phyloP scores from a whole-genome alignment of 2,888 invertebrate genomes.

The Cheilosia variabilis region DNA sequence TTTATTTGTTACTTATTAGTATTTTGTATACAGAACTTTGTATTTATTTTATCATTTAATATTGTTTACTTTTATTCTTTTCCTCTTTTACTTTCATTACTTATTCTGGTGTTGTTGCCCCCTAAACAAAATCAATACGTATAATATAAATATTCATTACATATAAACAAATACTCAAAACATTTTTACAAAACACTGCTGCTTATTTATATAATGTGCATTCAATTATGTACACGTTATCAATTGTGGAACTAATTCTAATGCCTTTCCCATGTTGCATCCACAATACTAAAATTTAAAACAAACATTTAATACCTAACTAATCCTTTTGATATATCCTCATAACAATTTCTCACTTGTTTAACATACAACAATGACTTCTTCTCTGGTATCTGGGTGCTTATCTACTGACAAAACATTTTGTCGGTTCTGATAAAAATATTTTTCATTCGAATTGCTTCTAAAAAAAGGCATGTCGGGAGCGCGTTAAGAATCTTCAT shows the following conservation, averaged over 20 bases:
- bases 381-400: constrained; percentile 77
- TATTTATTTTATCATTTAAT: constrained; percentile 57
- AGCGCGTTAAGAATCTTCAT: constrained; percentile 93
- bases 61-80: constrained; percentile 70
- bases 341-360: constrained; percentile 69
- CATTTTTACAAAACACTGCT: constrained; percentile 50
- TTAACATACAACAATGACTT: constrained; percentile 74
- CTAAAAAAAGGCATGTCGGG: constrained; percentile 89
- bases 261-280: constrained; percentile 46
- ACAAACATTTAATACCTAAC: constrained; percentile 8
- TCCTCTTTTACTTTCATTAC: constrained; percentile 71
- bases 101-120: constrained; percentile 70
- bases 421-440: constrained; percentile 31
- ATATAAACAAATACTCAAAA: constrained; percentile 50
- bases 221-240: constrained; percentile 11
- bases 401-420: constrained; percentile 65
- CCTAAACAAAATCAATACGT: constrained; percentile 45
- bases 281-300: constrained; percentile 7
- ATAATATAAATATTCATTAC: constrained; percentile 36
- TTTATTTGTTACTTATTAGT: constrained; percentile 55
- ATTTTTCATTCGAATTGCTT: constrained; percentile 46
- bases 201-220: constrained; percentile 33
- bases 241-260: constrained; percentile 31
- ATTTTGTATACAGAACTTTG: constrained; percentile 38
- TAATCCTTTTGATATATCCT: constrained; percentile 41